phyloP scores from a whole-genome alignment of 2,888 invertebrate species.

The Axea sp. region DNA sequence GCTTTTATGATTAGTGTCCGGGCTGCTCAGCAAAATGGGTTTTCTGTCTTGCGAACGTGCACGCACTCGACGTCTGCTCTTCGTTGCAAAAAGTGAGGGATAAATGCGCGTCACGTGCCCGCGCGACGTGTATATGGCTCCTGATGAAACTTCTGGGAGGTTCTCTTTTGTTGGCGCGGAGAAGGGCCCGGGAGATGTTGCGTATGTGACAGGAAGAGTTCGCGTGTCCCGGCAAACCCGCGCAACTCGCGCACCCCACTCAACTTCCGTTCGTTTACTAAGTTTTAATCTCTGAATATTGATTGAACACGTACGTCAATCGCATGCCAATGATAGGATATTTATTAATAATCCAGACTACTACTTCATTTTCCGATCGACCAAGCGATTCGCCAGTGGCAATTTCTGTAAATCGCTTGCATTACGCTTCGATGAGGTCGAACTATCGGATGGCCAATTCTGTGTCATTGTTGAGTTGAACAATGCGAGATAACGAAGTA shows the following conservation, averaged over 20 bases:
- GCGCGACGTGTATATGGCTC: constrained; percentile 71
- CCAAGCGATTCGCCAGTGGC: background rate
- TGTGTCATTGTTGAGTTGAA: constrained; percentile 35
- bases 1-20: constrained; percentile 62
- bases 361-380: background rate
- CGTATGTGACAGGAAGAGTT: constrained; percentile 69
- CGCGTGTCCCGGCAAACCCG: constrained; percentile 58
- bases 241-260: constrained; percentile 11
- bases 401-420: constrained; percentile 13
- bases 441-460: constrained; percentile 25
- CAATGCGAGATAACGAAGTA: constrained; percentile 49
- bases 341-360: constrained; percentile 16
- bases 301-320: constrained; percentile 21
- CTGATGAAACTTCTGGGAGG: constrained; percentile 73
- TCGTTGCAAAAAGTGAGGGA: constrained; percentile 65
- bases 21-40: constrained; percentile 27
- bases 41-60: constrained; percentile 56
- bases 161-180: constrained; percentile 61
- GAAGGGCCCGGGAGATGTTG: constrained; percentile 57
- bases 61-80: constrained; percentile 46
- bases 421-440: constrained; percentile 1
- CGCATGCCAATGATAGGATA: constrained; percentile 35
- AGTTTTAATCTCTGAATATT: constrained; percentile 47
- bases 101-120: constrained; percentile 78
- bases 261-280: constrained; percentile 20